These are phyloP conservation scores for Frankliniella fusca DNA, from an alignment of 2,888 invertebrate species.

Conservation along the genomic window DNA sequence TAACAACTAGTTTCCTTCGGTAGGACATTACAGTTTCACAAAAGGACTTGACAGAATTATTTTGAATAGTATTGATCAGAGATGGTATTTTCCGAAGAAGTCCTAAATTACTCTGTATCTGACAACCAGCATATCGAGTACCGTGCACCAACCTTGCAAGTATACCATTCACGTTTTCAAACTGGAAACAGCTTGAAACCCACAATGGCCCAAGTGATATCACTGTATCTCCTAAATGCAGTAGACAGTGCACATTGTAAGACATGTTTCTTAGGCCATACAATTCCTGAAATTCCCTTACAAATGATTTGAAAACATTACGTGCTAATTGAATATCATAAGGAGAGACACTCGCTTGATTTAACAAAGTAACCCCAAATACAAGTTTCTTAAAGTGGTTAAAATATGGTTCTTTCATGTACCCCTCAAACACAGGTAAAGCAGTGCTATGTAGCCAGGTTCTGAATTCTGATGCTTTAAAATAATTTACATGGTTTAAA, in stretches of 20 bases:
- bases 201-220: conserved; percentile 35
- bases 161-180: conserved; percentile 37
- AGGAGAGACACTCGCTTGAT: conserved; percentile 31
- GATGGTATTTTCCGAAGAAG: not conserved
- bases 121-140: not conserved
- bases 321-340: conserved; percentile 29
- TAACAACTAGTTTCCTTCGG: not conserved
- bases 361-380: conserved; percentile 34
- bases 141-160: not conserved
- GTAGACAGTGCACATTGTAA: not conserved
- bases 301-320: not conserved
- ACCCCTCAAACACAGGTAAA: conserved; percentile 34
- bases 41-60: not conserved
- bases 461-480: not conserved
- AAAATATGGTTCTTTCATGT: conserved; percentile 35
- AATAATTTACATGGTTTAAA: not conserved
- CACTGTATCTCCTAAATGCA: conserved; percentile 35
- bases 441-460: conserved; percentile 35
- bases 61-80: not conserved
- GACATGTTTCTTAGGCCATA: too few relatives aligned
- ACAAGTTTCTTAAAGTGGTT: conserved; percentile 34
- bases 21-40: not conserved
- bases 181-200: conserved; percentile 35
- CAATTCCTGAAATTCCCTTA: not conserved
- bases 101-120: not conserved